phyloP scores from a whole-genome alignment of 2,888 invertebrate species.

The Agrochola lychnidis region DNA sequence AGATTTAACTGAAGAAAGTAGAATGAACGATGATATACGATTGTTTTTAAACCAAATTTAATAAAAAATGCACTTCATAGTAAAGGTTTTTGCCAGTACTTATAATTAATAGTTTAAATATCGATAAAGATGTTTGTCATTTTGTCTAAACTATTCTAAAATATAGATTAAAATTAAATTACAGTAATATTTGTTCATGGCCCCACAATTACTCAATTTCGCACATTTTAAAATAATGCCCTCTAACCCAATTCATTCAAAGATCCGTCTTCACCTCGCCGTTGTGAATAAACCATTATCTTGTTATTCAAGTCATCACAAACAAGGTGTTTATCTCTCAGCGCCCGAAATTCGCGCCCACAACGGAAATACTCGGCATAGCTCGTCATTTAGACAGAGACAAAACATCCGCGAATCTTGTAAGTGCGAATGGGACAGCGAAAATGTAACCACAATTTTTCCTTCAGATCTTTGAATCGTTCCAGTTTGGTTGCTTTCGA shows the following conservation, averaged over 20 bases:
- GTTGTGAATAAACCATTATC: constrained; percentile 42
- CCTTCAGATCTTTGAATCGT: constrained; percentile 42
- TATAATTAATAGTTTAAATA: not conserved
- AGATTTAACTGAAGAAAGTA: no score
- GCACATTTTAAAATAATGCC: constrained; percentile 3
- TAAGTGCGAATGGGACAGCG: constrained; percentile 57
- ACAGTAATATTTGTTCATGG: not conserved
- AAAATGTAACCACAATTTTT: constrained; percentile 41
- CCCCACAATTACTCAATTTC: not conserved
- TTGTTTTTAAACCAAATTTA: not conserved
- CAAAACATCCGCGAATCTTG: constrained; percentile 29
- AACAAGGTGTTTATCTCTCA: constrained; percentile 66
- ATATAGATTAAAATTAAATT: not conserved
- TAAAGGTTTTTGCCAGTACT: not conserved
- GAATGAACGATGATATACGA: not conserved
- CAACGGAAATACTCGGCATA: constrained; percentile 77
- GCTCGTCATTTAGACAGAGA: constrained; percentile 67
- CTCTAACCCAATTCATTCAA: constrained; percentile 27
- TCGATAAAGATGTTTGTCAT: not conserved
- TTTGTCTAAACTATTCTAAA: not conserved
- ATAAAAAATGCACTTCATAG: not conserved
- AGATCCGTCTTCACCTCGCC: constrained; percentile 20
- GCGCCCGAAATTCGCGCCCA: constrained; percentile 70
- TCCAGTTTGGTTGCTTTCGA: constrained; percentile 60
- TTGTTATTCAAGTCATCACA: constrained; percentile 41